Conservation (phyloP, 2,888 invertebrate genomes). For the Amiota minor region DNA sequence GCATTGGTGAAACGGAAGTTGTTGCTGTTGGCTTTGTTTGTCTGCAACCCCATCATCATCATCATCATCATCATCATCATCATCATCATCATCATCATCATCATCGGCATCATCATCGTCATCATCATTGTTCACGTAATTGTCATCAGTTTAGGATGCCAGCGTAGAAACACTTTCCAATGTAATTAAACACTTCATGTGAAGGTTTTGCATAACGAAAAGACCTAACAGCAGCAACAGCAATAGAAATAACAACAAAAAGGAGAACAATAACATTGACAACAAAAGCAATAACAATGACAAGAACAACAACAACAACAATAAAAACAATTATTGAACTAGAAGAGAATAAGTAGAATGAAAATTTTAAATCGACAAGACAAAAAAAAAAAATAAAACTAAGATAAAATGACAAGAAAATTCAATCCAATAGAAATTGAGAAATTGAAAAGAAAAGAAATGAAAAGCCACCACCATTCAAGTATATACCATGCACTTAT, state of each 20-base stretch:
- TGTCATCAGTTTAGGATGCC: background rate
- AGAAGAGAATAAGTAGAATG: background rate
- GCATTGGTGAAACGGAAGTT: background rate
- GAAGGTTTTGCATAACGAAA: constrained; percentile 34
- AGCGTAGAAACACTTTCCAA: constrained; percentile 21
- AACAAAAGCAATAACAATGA: constrained; percentile 40
- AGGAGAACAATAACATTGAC: constrained; percentile 35
- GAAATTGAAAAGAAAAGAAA: background rate
- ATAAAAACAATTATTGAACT: constrained; percentile 14
- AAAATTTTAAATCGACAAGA: background rate
- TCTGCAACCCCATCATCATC: background rate
- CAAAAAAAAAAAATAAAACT: background rate
- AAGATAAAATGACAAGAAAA: background rate
- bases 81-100: background rate
- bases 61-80: background rate
- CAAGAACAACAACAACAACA: constrained; percentile 45
- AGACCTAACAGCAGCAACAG: constrained; percentile 28
- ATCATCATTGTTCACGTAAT: background rate
- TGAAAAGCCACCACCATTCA: background rate
- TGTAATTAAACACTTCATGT: constrained; percentile 39
- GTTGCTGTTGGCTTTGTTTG: background rate
- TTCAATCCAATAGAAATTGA: background rate
- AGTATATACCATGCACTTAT: no score
- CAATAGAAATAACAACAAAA: constrained; percentile 47
- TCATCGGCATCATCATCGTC: background rate